These are phyloP conservation scores for Eristalinus sepulchralis DNA, from an alignment of 2,888 invertebrate genomes.

Conservation along the genomic window DNA sequence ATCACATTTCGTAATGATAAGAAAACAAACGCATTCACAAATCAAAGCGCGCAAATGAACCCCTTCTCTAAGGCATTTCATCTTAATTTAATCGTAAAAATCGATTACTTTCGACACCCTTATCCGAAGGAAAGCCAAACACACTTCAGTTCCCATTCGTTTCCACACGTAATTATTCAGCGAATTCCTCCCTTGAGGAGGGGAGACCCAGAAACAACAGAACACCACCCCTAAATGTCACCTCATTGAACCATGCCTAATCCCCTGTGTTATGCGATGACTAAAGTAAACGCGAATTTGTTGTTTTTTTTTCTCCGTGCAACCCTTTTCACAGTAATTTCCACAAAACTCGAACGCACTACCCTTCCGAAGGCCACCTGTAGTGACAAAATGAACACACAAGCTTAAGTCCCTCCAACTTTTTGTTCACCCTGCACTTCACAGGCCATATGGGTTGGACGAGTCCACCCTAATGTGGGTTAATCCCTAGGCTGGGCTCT, in stretches of 20 bases:
- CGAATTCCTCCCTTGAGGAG: slow-evolving; percentile 19
- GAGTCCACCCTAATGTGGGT: slow-evolving; percentile 60
- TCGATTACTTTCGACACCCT: background rate
- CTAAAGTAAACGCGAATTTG: slow-evolving; percentile 42
- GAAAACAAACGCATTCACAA: background rate
- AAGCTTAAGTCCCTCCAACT: slow-evolving; percentile 24
- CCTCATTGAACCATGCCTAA: background rate
- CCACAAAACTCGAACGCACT: background rate
- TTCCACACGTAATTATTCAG: slow-evolving; percentile 56
- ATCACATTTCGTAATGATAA: no score
- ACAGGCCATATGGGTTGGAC: slow-evolving; percentile 54
- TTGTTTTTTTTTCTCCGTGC: slow-evolving; percentile 29
- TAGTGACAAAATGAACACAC: slow-evolving; percentile 64
- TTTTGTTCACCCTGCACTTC: slow-evolving; percentile 30
- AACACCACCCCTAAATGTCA: slow-evolving; percentile 7
- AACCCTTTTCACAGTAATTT: slow-evolving; percentile 48
- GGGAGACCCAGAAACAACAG: background rate
- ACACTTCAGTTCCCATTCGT: slow-evolving; percentile 32
- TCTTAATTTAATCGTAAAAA: background rate
- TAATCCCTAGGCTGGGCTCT: slow-evolving; percentile 66
- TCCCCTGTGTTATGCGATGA: slow-evolving; percentile 47
- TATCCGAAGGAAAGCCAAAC: background rate
- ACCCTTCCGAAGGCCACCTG: slow-evolving; percentile 49
- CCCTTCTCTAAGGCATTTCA: background rate
- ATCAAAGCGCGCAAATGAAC: background rate